Conservation (phyloP, 2,888 invertebrate genomes). For the Harpalus rubripes region DNA sequence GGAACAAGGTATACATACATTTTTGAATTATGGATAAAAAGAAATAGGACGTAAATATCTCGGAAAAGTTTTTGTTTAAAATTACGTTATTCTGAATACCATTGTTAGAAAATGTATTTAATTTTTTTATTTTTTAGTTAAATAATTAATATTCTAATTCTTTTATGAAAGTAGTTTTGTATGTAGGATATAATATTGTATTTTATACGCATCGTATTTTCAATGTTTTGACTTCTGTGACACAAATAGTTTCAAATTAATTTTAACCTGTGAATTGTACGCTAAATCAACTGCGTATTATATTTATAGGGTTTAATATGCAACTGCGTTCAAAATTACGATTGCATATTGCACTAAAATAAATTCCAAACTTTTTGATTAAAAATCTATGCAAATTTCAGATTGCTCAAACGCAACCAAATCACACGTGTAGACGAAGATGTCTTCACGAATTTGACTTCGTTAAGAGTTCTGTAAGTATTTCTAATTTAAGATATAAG, state of each 20-base stretch:
- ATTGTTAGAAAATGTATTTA: too few relatives aligned
- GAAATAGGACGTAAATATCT: too few relatives aligned
- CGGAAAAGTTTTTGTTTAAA: too few relatives aligned
- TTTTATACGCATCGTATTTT: constrained; percentile 4
- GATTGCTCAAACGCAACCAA: constrained; percentile 92
- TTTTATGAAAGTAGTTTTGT: background rate
- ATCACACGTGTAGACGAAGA: constrained; percentile 87
- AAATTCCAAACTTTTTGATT: constrained; percentile 20
- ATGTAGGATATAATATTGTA: constrained; percentile 1
- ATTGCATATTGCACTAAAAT: background rate
- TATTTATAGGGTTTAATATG: constrained; percentile 62
- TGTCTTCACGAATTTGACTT: constrained; percentile 89
- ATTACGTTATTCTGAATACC: too few relatives aligned
- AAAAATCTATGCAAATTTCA: constrained; percentile 76
- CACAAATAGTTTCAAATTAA: constrained; percentile 59
- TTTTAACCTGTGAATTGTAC: constrained; percentile 50
- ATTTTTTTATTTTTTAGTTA: background rate
- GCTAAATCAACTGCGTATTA: constrained; percentile 37
- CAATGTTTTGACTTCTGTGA: constrained; percentile 39
- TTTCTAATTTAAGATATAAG: constrained; percentile 55
- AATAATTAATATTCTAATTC: background rate
- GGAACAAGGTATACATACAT: too few relatives aligned
- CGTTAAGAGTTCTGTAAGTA: constrained; percentile 93
- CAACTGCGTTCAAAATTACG: constrained; percentile 17
- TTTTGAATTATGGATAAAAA: too few relatives aligned